Evolutionary conservation across 2,888 invertebrate genomes (phyloP).

Genomic region (Brachypalpus laphriformis): DNA sequence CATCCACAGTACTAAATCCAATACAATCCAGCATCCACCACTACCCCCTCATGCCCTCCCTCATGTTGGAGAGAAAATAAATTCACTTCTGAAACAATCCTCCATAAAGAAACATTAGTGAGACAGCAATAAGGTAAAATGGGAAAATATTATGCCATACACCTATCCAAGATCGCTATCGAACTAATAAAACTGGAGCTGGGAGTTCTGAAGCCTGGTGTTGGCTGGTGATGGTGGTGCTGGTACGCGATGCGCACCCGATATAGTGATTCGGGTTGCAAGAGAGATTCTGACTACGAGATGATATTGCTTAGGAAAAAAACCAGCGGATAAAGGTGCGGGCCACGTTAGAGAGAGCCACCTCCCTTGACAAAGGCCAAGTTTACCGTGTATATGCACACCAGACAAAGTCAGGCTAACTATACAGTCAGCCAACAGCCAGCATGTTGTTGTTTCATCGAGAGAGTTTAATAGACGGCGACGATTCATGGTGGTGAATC

Average conservation of each 20-base stretch:
- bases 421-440: conserved; percentile 22
- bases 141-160: conserved; percentile 77
- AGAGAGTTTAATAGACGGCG: conserved; percentile 52
- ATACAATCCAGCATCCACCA: conserved; percentile 43
- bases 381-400: neutral
- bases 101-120: conserved; percentile 77
- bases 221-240: conserved; percentile 6
- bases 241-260: conserved; percentile 63
- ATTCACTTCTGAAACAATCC: conserved; percentile 76
- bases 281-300: conserved; percentile 61
- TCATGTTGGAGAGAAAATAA: conserved; percentile 66
- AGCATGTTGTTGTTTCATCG: conserved; percentile 39
- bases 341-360: conserved; percentile 54
- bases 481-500: conserved; percentile 46
- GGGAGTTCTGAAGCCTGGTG: conserved; percentile 7
- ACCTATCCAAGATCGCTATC: conserved; percentile 75
- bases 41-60: neutral
- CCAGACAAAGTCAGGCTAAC: conserved; percentile 7
- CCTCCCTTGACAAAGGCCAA: conserved; percentile 65
- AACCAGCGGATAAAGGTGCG: conserved; percentile 31
- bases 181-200: conserved; percentile 75
- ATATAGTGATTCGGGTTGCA: conserved; percentile 67
- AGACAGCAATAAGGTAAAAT: conserved; percentile 77
- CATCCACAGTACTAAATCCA: conserved; percentile 56
- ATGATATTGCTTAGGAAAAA: conserved; percentile 43